Percentiles rank a stretch among this genome's conserved stretches.
These are phyloP conservation scores for Anguilla megastoma DNA, from an alignment of 2,797 vertebrate species.

Conservation along the genomic window DNA sequence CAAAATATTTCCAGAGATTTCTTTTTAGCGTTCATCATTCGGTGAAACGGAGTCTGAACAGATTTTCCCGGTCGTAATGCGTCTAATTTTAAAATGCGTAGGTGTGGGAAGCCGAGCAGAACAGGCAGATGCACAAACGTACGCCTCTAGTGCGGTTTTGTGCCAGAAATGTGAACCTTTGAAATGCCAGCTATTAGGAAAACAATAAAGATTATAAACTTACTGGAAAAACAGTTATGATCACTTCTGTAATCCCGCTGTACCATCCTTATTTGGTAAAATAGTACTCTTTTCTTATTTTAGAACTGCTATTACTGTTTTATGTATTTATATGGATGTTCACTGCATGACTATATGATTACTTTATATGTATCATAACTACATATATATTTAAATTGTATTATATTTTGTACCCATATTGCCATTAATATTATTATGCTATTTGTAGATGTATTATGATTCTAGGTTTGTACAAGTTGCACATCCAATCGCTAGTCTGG, in stretches of 20 bases:
- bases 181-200: not conserved
- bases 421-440: no score
- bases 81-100: constrained; percentile 42
- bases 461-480: no score
- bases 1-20: not conserved
- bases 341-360: no score
- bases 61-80: not conserved
- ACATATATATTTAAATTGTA: no score
- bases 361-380: no score
- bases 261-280: no score
- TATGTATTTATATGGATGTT: no score
- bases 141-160: not conserved
- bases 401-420: no score
- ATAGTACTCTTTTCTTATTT: no score
- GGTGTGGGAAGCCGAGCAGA: constrained; percentile 53
- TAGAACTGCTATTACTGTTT: no score
- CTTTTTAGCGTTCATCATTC: not conserved
- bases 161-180: not conserved
- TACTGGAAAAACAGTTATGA: not conserved
- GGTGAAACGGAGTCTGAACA: not conserved
- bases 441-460: no score
- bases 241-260: not conserved
- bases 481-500: no score
- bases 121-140: not conserved
- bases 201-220: not conserved